Evolutionary conservation across 2,797 vertebrate genomes (phyloP), one percentile per base, ranked within the genome.

Genomic region (Eulemur rubriventer): DNA sequence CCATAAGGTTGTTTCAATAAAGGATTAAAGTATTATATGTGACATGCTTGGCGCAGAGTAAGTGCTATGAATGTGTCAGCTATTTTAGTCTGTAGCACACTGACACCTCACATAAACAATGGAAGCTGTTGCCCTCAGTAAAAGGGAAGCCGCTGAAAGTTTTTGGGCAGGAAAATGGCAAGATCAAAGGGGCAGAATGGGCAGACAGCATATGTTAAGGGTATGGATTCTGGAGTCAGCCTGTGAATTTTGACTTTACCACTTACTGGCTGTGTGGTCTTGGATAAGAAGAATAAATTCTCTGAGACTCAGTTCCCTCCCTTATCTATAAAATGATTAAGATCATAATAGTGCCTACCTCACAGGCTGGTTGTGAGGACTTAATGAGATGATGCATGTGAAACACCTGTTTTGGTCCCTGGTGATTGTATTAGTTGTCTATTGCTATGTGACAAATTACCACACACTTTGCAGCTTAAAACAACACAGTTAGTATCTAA

Each of bases 381-480:
- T 75, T 57, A 52, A 28, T 8, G 48, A 48, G 35, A 70, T 33
- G 41, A 41, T 18, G 46, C 16, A 0, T 38, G 33, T 1, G 9
- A 11, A 52, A 4, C 0, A 14, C 18, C 30, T 20, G 0, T 3
- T 22, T 4, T 9, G 4, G 18, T 7, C 48, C 6, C 1, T 4
- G 26, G 6, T 11, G 43, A 52, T 5, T 70, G 26, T 18, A 0
- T 35, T 79, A 30, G 35, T 9, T 52, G 1, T 14, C 26, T 46
- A 7, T 17, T 57, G 14, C 13, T 30, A 28, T 33, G 8, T 57
- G 38, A 22, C 20, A 79, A 38, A 20, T 50, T 5, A 1, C 30
- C 33, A 17, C n/a, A 43, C 16, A 20, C 1, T 2, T 12, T 59
- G 8, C 0, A 22, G 35, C 69, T 78, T 52, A 10, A 63, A 65